Evolutionary conservation across 1,140 invertebrate genomes (phyloP), one percentile per base, ranked within the genome.

Genomic region (Cepaea nemoralis): DNA sequence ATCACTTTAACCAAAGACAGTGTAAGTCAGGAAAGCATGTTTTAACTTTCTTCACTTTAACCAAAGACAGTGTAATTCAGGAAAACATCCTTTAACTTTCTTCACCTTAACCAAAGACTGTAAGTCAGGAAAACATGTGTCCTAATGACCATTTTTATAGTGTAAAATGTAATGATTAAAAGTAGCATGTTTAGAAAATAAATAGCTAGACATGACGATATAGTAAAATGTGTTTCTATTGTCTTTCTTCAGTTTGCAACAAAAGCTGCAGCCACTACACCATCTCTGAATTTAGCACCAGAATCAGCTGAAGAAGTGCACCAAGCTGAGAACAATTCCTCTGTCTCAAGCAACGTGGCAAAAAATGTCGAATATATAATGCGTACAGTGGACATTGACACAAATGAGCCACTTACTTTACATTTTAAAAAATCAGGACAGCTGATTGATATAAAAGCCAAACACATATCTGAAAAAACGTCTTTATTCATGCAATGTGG

Each of bases 361-460:
- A 80, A 67, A 45, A 63, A 45, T 67, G 35, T 24, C 1, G 45
- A 79, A 14, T 70, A 71, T 73, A 31, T 42, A 24, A 42, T 73
- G 40, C 67, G 39, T 33, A 80, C 69, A 1, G 69, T 73, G 16
- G 70, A 75, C 27, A 76, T 81, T 75, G 71, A 75, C 24, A 40
- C 67, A 81, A 31, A 81, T 39, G 70, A 81, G 33, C 50, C 71
- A 24, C 33, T 75, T 8, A 75, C 78, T 55, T 48, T 80, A 42
- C 78, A 80, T 55, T 73, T 80, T 37, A 70, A 59, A 40, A 71
- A 73, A 16, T 70, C 67, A 55, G 50, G 67, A 35, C 45, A 82
- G 12, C 45, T 80, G 24, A 66, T 85, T 40, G 45, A 83, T 55
- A 27, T 86, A 14, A 75, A 81, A 31, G 75, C 77, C 35, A 66